A percentile compares a stretch with the other conserved stretches of the same genome.
Evolutionary conservation across 1,140 invertebrate genomes (phyloP).

Genomic region (Rhopalosiphum maidis): DNA sequence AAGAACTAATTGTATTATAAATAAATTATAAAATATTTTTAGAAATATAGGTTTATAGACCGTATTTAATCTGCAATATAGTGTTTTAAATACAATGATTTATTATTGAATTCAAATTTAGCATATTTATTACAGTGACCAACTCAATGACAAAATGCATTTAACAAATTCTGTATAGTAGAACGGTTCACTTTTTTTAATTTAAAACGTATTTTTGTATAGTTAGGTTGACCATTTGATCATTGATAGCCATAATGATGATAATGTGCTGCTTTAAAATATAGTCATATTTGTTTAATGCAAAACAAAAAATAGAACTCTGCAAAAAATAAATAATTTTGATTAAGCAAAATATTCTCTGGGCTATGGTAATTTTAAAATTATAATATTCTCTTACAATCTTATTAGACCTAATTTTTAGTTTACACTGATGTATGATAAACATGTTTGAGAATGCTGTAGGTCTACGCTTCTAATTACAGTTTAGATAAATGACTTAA

Average conservation of each 20-base stretch:
- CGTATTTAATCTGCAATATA: not conserved
- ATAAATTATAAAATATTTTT: not conserved
- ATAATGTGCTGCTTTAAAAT: not conserved
- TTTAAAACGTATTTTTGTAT: not conserved
- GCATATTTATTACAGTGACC: not conserved
- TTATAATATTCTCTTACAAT: not conserved
- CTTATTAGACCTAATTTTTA: not conserved
- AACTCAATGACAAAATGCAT: not conserved
- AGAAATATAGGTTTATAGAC: too few relatives aligned
- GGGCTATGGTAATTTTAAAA: not conserved
- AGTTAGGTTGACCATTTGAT: not conserved
- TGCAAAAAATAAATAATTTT: not conserved
- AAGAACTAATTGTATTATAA: not conserved
- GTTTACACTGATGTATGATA: not conserved
- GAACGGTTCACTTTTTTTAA: too few relatives aligned
- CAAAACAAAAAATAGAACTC: too few relatives aligned
- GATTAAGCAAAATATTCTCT: not conserved
- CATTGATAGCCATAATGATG: not conserved
- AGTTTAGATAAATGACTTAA: not conserved
- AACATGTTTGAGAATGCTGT: not conserved
- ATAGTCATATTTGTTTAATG: not conserved
- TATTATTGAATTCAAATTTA: not conserved
- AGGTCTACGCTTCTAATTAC: not conserved
- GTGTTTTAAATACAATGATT: not conserved
- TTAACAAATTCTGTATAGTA: not conserved